Conservation (phyloP, 2,888 invertebrate species). For the Tenodera sinensis region DNA sequence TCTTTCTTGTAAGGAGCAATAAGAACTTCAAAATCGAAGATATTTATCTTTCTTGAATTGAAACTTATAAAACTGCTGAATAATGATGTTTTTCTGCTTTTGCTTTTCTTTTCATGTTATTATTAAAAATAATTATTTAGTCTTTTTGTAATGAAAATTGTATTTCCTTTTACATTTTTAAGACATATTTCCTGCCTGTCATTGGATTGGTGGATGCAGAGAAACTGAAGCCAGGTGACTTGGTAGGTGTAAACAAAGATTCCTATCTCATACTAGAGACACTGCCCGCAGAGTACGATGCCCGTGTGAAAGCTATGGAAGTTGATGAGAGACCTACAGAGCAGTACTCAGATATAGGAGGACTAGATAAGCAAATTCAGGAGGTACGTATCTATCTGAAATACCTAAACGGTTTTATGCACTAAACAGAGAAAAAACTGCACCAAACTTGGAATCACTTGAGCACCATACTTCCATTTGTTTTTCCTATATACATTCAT, state of each 20-base stretch:
- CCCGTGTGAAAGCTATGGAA: slow-evolving; percentile 98
- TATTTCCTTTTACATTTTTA: slow-evolving; percentile 41
- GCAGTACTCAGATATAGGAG: slow-evolving; percentile 99
- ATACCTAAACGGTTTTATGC: background rate
- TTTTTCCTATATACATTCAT: too few relatives aligned
- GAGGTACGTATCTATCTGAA: slow-evolving; percentile 42
- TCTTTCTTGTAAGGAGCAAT: too few relatives aligned
- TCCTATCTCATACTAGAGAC: slow-evolving; percentile 98
- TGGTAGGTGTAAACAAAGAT: slow-evolving; percentile 93
- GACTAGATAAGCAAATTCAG: slow-evolving; percentile 96
- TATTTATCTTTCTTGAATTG: too few relatives aligned
- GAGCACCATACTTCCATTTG: too few relatives aligned
- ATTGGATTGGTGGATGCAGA: slow-evolving; percentile 98
- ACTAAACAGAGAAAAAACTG: background rate
- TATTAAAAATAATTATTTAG: too few relatives aligned
- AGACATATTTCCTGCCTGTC: slow-evolving; percentile 98
- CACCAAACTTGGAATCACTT: too few relatives aligned
- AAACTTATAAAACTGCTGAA: too few relatives aligned
- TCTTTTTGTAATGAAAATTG: background rate
- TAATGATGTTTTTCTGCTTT: too few relatives aligned
- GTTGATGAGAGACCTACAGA: slow-evolving; percentile 99
- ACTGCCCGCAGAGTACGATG: slow-evolving; percentile 94
- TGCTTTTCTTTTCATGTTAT: background rate
- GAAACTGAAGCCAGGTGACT: slow-evolving; percentile 93
- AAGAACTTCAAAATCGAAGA: too few relatives aligned